These are phyloP conservation scores for Trissoscelio sp. DNA, from an alignment of 2,888 invertebrate species.

Conservation along the genomic window DNA sequence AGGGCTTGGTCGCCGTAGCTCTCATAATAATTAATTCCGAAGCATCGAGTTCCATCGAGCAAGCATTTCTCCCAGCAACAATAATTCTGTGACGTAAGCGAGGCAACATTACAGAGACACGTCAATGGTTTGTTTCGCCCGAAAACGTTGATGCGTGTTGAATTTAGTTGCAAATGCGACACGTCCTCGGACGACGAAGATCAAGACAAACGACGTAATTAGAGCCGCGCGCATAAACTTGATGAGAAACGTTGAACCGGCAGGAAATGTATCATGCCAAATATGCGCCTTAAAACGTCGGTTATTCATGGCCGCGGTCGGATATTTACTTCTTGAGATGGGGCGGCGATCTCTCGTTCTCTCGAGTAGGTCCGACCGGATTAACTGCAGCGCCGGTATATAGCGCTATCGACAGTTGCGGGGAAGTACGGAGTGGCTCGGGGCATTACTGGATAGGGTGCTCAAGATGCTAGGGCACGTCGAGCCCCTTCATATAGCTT, in stretches of 20 bases:
- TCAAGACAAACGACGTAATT: constrained; percentile 43
- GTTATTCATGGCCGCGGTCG: constrained; percentile 42
- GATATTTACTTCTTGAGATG: constrained; percentile 75
- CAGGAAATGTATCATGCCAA: constrained; percentile 47
- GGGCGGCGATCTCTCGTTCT: constrained; percentile 71
- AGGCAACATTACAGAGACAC: constrained; percentile 24
- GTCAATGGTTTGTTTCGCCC: constrained; percentile 43
- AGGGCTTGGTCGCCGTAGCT: no score
- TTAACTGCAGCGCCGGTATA: constrained; percentile 77
- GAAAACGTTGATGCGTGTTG: constrained; percentile 42
- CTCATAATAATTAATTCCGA: constrained; percentile 30
- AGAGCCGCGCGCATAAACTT: constrained; percentile 43
- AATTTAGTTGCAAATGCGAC: constrained; percentile 47
- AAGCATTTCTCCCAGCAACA: constrained; percentile 25
- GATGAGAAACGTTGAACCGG: constrained; percentile 43
- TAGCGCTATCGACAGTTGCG: constrained; percentile 75
- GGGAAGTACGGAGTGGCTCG: constrained; percentile 59
- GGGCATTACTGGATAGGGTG: constrained; percentile 78
- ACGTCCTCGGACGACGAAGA: constrained; percentile 25
- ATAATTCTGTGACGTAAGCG: constrained; percentile 26
- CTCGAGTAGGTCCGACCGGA: constrained; percentile 76
- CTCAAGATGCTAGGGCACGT: constrained; percentile 83
- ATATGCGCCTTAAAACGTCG: constrained; percentile 50
- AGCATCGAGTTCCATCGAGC: constrained; percentile 16
- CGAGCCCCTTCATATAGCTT: constrained; percentile 83